These are phyloP conservation scores for Danio albolineatus DNA, from an alignment of 2,797 vertebrate species.

Conservation along the genomic window DNA sequence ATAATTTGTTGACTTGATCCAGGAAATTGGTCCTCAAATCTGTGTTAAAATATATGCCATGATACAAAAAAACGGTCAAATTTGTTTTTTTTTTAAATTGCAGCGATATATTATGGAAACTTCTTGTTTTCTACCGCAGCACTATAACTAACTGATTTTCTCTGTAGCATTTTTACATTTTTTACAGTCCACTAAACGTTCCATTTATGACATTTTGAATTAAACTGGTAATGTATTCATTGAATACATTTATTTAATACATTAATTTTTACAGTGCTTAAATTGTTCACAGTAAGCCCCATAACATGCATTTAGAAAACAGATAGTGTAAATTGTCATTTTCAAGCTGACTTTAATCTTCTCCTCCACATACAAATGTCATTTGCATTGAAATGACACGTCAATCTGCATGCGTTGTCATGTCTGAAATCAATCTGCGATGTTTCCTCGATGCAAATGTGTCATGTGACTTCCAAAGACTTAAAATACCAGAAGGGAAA, in stretches of 20 bases:
- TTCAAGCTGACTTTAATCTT: not conserved
- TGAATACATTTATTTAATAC: too few relatives aligned
- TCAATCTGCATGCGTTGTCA: not conserved
- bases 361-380: not conserved
- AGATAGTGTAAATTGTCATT: not conserved
- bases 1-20: too few relatives aligned
- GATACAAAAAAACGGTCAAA: too few relatives aligned
- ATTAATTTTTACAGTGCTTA: not conserved
- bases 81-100: too few relatives aligned
- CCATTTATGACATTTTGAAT: not conserved
- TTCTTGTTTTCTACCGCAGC: too few relatives aligned
- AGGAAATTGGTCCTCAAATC: too few relatives aligned
- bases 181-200: too few relatives aligned
- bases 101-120: too few relatives aligned
- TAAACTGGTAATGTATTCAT: too few relatives aligned
- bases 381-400: not conserved
- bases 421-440: not conserved
- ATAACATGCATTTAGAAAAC: not conserved
- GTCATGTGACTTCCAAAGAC: not conserved
- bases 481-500: not conserved
- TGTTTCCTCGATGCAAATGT: not conserved
- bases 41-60: too few relatives aligned
- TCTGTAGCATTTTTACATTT: too few relatives aligned
- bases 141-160: too few relatives aligned
- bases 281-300: not conserved